Base-by-base conservation (phyloP, 1,140 invertebrate genomes). In the Drosophila mojavensis region DNA sequence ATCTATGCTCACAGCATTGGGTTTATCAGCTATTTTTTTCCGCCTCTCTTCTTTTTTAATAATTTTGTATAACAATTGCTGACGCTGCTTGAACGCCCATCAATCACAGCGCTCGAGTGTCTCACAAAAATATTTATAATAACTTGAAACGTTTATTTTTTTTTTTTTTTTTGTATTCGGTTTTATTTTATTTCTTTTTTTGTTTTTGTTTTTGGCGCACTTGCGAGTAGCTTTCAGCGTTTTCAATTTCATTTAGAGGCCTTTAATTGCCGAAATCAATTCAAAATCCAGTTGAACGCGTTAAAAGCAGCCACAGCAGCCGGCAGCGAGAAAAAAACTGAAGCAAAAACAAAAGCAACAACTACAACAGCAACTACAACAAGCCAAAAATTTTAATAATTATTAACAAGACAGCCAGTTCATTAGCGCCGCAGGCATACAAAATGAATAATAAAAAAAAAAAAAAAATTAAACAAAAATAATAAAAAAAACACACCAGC, bases 201-300 rank as follows among this genome's bases (percentile, higher is more conserved):
- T 43, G 2, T 43, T 43, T 43, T 45, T 50, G 67, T 73, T 67
- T 86, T 84, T 70, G 65, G 61, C 56, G 80, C 47, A 56, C 56
- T 76, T 48, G 43, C 61, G 60, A 74, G 68, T 83, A 75, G 78
- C 68, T 77, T 85, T 80, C 69, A 84, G 68, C 75, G 84, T 88
- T 83, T 88, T 88, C 83, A 83, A 88, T 88, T 88, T 82, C 83
- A 83, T 88, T 81, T 88, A 81, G 85, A 61, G 73, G 80, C 61
- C 70, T 86, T 86, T 86, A 86, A 86, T 86, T 86, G 83, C 83
- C 83, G 79, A 86, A 86, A 86, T 86, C 83, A 86, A 86, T 88
- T 86, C 83, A 86, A 86, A 88, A 77, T 83, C 83, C 75, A 82
- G 83, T 79, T 76, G 83, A 86, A 82, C 82, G 82, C 83, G 82